Conservation (phyloP, 2,113 vertebrate species). For the Actenoides lindsayi region DNA sequence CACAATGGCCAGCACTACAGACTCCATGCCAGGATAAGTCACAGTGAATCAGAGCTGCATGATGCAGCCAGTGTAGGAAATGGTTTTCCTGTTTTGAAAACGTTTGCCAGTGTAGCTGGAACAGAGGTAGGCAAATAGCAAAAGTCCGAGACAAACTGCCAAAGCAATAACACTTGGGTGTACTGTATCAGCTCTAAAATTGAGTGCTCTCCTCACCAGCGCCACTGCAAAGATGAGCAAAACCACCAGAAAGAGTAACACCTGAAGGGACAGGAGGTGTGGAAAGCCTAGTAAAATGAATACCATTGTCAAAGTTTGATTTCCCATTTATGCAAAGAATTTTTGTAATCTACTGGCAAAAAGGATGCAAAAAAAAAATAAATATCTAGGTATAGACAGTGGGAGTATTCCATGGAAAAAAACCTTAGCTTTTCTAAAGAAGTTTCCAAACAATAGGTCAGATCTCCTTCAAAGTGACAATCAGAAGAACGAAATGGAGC, state of each 20-base stretch:
- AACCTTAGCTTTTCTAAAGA: neutral
- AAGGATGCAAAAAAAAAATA: neutral
- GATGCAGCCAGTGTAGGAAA: constrained; percentile 31
- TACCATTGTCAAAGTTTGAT: constrained; percentile 26
- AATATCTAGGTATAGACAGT: neutral
- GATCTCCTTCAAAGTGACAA: neutral
- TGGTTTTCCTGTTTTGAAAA: neutral
- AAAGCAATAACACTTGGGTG: constrained; percentile 38
- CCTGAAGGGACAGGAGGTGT: neutral
- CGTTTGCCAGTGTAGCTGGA: constrained; percentile 26
- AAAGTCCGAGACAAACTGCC: constrained; percentile 50
- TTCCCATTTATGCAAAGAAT: neutral
- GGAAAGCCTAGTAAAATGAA: constrained; percentile 59
- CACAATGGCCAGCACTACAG: constrained; percentile 41
- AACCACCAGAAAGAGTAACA: constrained; percentile 29
- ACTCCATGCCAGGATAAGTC: neutral
- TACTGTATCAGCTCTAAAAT: constrained; percentile 16
- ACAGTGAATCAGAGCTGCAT: constrained; percentile 58
- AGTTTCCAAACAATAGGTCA: constrained; percentile 2
- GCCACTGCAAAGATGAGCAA: constrained; percentile 34
- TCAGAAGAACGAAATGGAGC: neutral
- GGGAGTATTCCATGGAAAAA: neutral
- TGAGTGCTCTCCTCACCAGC: constrained; percentile 26
- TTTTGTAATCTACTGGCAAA: neutral
- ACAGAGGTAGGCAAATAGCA: constrained; percentile 56